Percentiles rank a stretch among this genome's conserved stretches.
Evolutionary conservation across 2,797 vertebrate genomes (phyloP).

Genomic region (Chiroxiphia lanceolata): DNA sequence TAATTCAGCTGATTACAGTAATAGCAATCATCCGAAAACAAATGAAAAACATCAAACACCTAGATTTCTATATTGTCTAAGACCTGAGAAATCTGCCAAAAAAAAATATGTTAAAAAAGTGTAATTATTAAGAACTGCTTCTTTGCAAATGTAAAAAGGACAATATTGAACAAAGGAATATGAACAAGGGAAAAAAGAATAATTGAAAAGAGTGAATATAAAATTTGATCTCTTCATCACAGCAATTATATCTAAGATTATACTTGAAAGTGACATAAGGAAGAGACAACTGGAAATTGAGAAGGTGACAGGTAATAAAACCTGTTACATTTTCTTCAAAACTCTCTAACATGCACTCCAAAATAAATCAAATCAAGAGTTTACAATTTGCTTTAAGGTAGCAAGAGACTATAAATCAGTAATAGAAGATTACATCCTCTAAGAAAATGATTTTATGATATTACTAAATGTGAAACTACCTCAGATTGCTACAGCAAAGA

Average conservation of each 20-base stretch:
- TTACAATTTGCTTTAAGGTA: not conserved
- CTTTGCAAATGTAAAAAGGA: not conserved
- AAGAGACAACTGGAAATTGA: not conserved
- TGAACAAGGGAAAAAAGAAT: not conserved
- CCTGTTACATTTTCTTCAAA: not conserved
- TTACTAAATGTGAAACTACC: not conserved
- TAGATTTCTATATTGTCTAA: not conserved
- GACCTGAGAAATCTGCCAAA: not conserved
- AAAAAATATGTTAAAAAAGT: not conserved
- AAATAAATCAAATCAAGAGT: not conserved
- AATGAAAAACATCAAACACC: slow-evolving; percentile 31
- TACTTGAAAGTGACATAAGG: not conserved
- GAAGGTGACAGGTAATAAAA: not conserved
- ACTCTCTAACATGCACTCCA: not conserved
- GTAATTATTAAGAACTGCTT: not conserved
- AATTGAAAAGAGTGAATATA: not conserved
- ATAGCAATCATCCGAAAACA: slow-evolving; percentile 28
- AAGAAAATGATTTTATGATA: not conserved
- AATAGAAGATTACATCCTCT: not conserved
- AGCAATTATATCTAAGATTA: not conserved
- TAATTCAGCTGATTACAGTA: slow-evolving; percentile 34
- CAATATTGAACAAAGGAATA: not conserved
- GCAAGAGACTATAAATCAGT: not conserved
- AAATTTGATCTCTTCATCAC: not conserved
- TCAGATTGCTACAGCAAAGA: not conserved